Evolutionary conservation across 2,113 vertebrate genomes (phyloP).

Genomic region (Catagonus wagneri): DNA sequence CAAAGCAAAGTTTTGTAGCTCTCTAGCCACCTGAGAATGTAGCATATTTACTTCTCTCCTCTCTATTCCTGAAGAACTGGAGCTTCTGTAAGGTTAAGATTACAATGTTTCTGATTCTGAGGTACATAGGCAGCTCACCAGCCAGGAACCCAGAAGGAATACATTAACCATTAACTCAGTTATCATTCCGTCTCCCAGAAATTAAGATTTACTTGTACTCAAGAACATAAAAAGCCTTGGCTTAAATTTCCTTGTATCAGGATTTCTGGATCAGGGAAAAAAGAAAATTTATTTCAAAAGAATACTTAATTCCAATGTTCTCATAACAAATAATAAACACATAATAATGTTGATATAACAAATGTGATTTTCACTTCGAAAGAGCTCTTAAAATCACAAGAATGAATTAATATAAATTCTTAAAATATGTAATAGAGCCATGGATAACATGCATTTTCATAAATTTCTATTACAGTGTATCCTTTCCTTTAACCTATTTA

Average conservation of each 20-base stretch:
- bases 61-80: neutral
- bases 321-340: slow-evolving; percentile 7
- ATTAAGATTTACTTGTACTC: neutral
- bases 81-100: neutral
- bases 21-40: neutral
- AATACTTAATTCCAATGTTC: slow-evolving; percentile 35
- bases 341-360: neutral
- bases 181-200: neutral
- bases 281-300: neutral
- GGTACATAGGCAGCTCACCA: neutral
- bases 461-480: neutral
- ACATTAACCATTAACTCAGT: neutral
- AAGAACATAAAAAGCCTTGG: neutral
- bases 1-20: neutral
- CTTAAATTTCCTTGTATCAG: neutral
- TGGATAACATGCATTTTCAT: slow-evolving; percentile 35
- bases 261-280: neutral
- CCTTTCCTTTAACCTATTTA: slow-evolving; percentile 48
- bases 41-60: neutral
- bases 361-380: slow-evolving; percentile 22
- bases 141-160: neutral
- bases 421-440: neutral
- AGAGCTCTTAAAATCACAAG: neutral
- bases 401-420: slow-evolving; percentile 13
- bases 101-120: slow-evolving; percentile 25